Evolutionary conservation across 2,888 invertebrate genomes (phyloP).

Genomic region (Coelopa pilipes): DNA sequence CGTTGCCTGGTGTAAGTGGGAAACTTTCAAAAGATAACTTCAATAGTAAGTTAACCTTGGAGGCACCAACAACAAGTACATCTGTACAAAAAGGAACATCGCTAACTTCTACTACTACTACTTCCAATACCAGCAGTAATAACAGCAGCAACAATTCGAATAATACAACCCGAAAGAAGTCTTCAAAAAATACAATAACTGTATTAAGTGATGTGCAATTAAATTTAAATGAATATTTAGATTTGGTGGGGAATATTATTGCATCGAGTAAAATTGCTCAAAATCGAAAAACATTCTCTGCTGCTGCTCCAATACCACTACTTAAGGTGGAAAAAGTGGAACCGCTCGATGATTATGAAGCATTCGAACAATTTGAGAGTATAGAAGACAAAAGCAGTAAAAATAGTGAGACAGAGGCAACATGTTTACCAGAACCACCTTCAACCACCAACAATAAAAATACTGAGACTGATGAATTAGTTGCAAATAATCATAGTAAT

Average conservation of each 20-base stretch:
- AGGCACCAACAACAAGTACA: conserved; percentile 28
- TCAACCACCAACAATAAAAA: conserved; percentile 45
- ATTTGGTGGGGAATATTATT: conserved; percentile 64
- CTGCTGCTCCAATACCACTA: conserved; percentile 55
- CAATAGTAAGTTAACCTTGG: conserved; percentile 33
- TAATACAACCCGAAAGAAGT: conserved; percentile 45
- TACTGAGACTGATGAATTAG: conserved; percentile 47
- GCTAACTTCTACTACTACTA: background rate
- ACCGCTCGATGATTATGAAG: conserved; percentile 57
- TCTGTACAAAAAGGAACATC: background rate
- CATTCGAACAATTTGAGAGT: conserved; percentile 17
- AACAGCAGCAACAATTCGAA: conserved; percentile 16
- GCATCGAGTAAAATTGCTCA: conserved; percentile 62
- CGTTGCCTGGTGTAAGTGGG: conserved; percentile 13
- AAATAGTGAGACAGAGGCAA: conserved; percentile 15
- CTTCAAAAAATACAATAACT: conserved; percentile 60
- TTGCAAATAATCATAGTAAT: conserved; percentile 48
- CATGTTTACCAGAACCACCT: conserved; percentile 43
- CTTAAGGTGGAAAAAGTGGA: conserved; percentile 64
- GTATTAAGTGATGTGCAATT: conserved; percentile 66
- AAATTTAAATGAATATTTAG: conserved; percentile 64
- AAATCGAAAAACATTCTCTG: conserved; percentile 49
- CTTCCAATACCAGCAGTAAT: conserved; percentile 26
- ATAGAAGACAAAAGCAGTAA: background rate
- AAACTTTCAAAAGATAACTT: conserved; percentile 38